phyloP scores from a whole-genome alignment of 2,888 invertebrate species.

The Celastrina argiolus region DNA sequence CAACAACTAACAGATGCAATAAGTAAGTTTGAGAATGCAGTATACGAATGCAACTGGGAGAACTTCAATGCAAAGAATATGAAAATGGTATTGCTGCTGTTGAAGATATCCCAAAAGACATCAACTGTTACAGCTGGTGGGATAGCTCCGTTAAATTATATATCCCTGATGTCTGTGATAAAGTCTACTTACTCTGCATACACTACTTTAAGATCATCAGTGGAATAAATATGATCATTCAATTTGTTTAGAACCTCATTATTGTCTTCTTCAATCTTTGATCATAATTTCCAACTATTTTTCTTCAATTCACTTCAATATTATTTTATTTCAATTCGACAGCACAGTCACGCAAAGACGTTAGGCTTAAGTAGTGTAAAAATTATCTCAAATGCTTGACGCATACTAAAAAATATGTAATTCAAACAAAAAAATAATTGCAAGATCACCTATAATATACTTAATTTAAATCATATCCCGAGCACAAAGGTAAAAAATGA shows the following conservation, averaged over 20 bases:
- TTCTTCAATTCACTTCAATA: neutral
- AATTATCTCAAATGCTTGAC: neutral
- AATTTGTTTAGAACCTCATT: neutral
- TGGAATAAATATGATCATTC: conserved; percentile 25
- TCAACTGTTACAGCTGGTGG: conserved; percentile 46
- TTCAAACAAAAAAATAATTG: neutral
- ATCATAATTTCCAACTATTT: no score
- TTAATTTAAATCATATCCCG: neutral
- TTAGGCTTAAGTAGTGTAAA: neutral
- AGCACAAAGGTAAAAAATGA: neutral
- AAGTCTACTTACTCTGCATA: conserved; percentile 53
- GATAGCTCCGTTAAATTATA: conserved; percentile 44
- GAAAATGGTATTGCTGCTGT: conserved; percentile 50
- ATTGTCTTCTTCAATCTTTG: no score
- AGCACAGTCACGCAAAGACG: neutral
- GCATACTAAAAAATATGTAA: neutral
- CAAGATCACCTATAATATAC: neutral
- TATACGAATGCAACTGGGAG: conserved; percentile 67
- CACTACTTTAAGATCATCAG: conserved; percentile 48
- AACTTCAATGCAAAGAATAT: conserved; percentile 51
- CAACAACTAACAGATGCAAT: conserved; percentile 56
- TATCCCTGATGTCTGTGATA: conserved; percentile 46
- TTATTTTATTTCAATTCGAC: neutral
- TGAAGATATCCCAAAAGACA: conserved; percentile 55
- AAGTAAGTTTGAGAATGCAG: conserved; percentile 51